Base-by-base conservation (phyloP, 1,140 invertebrate genomes). In the Zelostemma sp. region DNA sequence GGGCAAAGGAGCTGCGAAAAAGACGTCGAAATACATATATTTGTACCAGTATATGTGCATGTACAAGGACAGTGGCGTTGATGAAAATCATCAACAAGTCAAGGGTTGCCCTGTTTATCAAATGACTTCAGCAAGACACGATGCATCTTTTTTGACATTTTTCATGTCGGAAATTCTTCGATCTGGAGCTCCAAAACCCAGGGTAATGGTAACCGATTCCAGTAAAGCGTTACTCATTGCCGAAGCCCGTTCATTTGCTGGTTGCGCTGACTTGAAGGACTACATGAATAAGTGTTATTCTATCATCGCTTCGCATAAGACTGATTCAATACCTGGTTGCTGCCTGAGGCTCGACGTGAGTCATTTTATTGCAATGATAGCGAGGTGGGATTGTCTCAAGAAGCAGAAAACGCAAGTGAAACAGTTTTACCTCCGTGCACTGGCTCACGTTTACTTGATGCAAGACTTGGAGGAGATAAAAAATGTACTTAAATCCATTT, bases 281-380 rank as follows among this genome's bases (percentile, higher is more conserved):
- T 54, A 61, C 11, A 11, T 61, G 21, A 6, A 43, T 14, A 53
- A 14, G n/a, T 61, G 49, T 11, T 61, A 46, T 17, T 1, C 45
- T 9, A 12, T 19, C n/a, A 6, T 43, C 12, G 9, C 46, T 11
- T 21, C 16, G 12, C 12, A 47, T n/a, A 18, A 28, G 40, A 35
- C 33, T 21, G 18, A 16, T 3, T 33, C 35, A 16, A n/a, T 62
- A 1, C 59, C 59, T 12, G 19, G n/a, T 11, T 54, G 40, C n/a
- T 63, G 51, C 15, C 21, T 58, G 16, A 12, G 54, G 25, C 17
- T 66, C 11, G 63, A 66, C 25, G 55, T 66, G 9, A 66, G 48
- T 31, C 63, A 66, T 59, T 47, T 66, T 16, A 58, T 66, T 14
- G 19, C 33, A 0, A 35, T 38, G 41, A 38, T 66, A 12, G 47